These are phyloP conservation scores for Glaucopsyche alexis DNA, from an alignment of 2,888 invertebrate genomes.

Conservation along the genomic window DNA sequence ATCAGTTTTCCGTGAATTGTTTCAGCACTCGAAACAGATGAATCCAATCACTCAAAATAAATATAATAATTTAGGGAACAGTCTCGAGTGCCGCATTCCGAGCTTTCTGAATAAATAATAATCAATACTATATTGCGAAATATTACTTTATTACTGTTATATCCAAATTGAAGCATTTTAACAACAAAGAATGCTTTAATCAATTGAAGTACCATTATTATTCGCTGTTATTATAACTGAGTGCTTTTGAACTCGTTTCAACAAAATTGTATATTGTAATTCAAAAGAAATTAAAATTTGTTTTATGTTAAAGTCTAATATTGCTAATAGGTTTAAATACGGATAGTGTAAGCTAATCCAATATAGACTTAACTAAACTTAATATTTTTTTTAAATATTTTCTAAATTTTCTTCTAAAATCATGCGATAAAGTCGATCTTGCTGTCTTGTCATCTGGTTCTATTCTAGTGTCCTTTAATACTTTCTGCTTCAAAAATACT, in stretches of 20 bases:
- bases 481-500: not conserved
- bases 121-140: constrained; percentile 14
- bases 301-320: not conserved
- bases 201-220: constrained; percentile 20
- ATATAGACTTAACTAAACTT: not conserved
- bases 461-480: not conserved
- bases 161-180: not conserved
- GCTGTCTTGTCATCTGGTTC: not conserved
- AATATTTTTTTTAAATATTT: not conserved
- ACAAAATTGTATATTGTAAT: constrained; percentile 7
- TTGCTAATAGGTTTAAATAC: not conserved
- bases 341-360: not conserved
- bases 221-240: constrained; percentile 15
- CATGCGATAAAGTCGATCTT: not conserved
- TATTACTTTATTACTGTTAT: not conserved
- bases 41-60: constrained; percentile 22
- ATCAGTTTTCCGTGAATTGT: constrained; percentile 17
- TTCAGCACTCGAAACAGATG: not conserved
- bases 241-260: not conserved
- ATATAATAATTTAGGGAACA: constrained; percentile 28
- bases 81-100: constrained; percentile 3
- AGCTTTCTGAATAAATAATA: constrained; percentile 23
- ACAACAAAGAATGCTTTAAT: constrained; percentile 15
- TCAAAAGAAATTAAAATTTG: not conserved
- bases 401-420: not conserved